Conservation (phyloP, 2,797 vertebrate genomes). For the Alauda arvensis region DNA sequence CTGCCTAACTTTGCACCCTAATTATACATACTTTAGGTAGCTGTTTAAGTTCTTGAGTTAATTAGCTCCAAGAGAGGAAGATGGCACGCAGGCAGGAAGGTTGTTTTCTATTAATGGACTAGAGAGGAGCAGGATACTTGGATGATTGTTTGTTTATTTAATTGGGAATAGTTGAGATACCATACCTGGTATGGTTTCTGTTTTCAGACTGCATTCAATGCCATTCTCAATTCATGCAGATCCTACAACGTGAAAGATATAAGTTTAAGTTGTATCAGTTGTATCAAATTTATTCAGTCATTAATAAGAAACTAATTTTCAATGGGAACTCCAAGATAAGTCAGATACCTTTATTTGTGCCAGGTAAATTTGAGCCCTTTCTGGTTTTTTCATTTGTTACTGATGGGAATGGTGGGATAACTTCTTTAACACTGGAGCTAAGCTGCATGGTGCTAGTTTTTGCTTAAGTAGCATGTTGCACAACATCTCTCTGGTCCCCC, state of each 20-base stretch:
- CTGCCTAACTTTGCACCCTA: background rate
- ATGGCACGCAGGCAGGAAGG: background rate
- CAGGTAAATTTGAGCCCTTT: background rate
- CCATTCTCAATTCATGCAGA: conserved; percentile 33
- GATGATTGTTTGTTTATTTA: background rate
- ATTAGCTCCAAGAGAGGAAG: background rate
- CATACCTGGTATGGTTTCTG: background rate
- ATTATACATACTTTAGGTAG: background rate
- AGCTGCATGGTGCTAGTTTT: conserved; percentile 58
- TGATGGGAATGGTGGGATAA: conserved; percentile 19
- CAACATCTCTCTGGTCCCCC: conserved; percentile 25
- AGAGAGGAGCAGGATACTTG: background rate
- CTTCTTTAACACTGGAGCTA: conserved; percentile 30
- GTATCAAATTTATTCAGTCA: background rate
- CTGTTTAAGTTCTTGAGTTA: background rate
- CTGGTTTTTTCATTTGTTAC: background rate
- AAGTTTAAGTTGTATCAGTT: background rate
- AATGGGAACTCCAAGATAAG: background rate
- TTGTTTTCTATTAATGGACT: background rate
- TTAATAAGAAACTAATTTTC: background rate
- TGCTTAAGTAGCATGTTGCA: conserved; percentile 60
- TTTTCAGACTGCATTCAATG: conserved; percentile 37
- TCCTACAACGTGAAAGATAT: conserved; percentile 4
- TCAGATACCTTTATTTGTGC: background rate
- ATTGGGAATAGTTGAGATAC: background rate